phyloP scores from a whole-genome alignment of 2,888 invertebrate species.

The Diogma glabrata region DNA sequence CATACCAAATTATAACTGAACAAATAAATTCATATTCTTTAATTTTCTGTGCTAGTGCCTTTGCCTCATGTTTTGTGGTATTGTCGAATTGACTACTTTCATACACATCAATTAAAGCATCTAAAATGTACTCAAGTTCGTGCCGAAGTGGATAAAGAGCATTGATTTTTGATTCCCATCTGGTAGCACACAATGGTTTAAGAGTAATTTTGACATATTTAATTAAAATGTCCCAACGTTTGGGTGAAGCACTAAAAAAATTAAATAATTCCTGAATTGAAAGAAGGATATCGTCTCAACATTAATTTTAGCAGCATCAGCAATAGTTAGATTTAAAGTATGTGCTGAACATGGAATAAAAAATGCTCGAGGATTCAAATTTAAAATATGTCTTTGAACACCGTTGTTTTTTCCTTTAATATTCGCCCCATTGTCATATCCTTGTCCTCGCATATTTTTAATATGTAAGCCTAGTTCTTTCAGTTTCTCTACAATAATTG shows the following conservation, averaged over 20 bases:
- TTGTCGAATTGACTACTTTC: too few species aligned
- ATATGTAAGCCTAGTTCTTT: too few species aligned
- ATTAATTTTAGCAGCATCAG: slow-evolving; percentile 1
- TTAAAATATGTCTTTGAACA: not conserved
- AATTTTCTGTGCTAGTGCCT: too few species aligned
- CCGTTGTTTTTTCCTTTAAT: too few species aligned
- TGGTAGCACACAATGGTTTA: slow-evolving; percentile 1
- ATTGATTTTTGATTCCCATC: not conserved
- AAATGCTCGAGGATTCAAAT: not conserved
- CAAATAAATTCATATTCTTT: not conserved
- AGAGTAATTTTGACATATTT: not conserved
- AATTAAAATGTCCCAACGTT: not conserved
- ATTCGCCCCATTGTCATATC: too few species aligned
- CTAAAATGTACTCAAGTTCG: too few species aligned
- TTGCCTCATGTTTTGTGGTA: too few species aligned
- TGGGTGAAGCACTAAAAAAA: not conserved
- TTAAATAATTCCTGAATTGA: not conserved
- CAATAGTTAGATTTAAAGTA: not conserved
- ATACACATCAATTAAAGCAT: too few species aligned
- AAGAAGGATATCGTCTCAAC: not conserved
- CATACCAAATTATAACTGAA: not conserved
- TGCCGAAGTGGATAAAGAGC: too few species aligned
- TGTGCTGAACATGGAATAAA: slow-evolving; percentile 1
- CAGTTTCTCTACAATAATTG: too few species aligned
- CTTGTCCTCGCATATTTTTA: too few species aligned